Evolutionary conservation across 2,888 invertebrate species (phyloP), one percentile per base, ranked within the genome.

Genomic region (Apamea sordens): DNA sequence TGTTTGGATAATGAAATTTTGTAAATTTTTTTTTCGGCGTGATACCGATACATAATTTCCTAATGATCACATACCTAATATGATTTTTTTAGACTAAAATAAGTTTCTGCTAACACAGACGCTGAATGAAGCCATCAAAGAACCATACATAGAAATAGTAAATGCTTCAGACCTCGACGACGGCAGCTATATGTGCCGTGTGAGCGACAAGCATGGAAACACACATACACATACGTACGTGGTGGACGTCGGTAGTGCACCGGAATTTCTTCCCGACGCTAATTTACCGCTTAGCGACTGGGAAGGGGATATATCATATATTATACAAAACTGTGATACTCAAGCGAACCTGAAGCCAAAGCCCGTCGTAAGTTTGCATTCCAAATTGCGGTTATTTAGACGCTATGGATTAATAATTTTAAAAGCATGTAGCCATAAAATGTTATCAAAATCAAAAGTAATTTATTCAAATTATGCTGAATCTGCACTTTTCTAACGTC

Each of bases 181-280:
- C 7, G 89, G 90, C 10, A 88, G 86, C 47, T 90, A 90, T 28
- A 88, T 85, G 1, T 90, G 90, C 13, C 88, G 79, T 44, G 89
- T 87, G 21, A 89, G 82, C 47, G 86, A 85, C 69, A 73, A 65
- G 18, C 72, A 83, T 11, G 87, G 88, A 4, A 32, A 79, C 1
- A 72, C 77, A 56, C 24, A 64, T 2, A 88, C 87, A 71, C 80
- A 86, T 6, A 88, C 90, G 0, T 87, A 85, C 44, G 76, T 75
- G 2, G 86, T 90, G 0, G 63, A 85, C 1, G 86, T 90, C 2
- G 90, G 89, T 10, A 65, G 21, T n/a, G 59, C 76, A 0, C 90
- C 90, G 0, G 36, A 2, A 2, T 76, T 76, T 13, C 2, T 5
- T 44, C 3, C 28, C 28, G 41, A 64, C 0, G 1, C 7, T 32